These are phyloP conservation scores for Channa maculata DNA, from an alignment of 2,113 vertebrate genomes.

Conservation along the genomic window DNA sequence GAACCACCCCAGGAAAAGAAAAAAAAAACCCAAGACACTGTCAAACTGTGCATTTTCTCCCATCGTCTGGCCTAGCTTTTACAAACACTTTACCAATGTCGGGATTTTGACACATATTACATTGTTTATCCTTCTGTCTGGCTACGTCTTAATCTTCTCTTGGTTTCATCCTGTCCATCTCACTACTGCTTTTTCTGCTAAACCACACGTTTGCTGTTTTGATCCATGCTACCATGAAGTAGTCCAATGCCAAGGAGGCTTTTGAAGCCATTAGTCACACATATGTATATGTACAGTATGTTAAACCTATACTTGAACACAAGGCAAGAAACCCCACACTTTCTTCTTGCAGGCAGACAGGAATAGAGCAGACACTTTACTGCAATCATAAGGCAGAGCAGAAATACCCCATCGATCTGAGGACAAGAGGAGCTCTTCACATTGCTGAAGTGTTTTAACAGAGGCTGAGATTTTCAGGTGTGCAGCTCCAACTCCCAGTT, in stretches of 20 bases:
- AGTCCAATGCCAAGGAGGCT: not conserved
- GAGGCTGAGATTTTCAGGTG: conserved; percentile 14
- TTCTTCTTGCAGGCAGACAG: not conserved
- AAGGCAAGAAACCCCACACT: not conserved
- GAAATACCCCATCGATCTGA: conserved; percentile 27
- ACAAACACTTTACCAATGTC: conserved; percentile 37
- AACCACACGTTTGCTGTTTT: conserved; percentile 23
- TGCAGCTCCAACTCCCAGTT: conserved; percentile 13
- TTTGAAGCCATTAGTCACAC: conserved; percentile 4
- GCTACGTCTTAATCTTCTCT: conserved; percentile 29
- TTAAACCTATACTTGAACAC: not conserved
- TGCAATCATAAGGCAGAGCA: conserved; percentile 24
- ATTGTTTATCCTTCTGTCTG: conserved; percentile 15
- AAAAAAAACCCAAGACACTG: conserved; percentile 29
- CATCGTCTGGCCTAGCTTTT: conserved; percentile 19
- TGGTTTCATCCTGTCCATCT: conserved; percentile 14
- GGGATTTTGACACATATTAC: conserved; percentile 32
- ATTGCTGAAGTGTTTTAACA: conserved; percentile 2
- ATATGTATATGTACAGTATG: not conserved
- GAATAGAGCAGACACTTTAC: not conserved
- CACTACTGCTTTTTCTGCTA: conserved; percentile 2
- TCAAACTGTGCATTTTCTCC: conserved; percentile 34
- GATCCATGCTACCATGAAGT: conserved; percentile 1
- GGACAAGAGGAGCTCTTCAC: conserved; percentile 18
- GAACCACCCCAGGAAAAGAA: conserved; percentile 50